Evolutionary conservation across 2,888 invertebrate genomes (phyloP).

Genomic region (Apamea epomidion): DNA sequence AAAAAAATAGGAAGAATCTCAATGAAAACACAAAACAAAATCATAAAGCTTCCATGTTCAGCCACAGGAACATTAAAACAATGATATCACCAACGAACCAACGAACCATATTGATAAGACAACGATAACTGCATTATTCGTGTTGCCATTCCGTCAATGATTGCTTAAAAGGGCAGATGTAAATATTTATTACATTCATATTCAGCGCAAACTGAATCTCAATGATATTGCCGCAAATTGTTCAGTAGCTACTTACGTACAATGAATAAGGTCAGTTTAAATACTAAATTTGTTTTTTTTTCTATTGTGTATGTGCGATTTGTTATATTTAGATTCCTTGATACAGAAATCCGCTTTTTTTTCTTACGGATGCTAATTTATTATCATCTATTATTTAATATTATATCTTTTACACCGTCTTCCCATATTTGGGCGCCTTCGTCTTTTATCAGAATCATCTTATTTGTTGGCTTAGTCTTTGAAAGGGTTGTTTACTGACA

Average conservation of each 20-base stretch:
- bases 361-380: not conserved
- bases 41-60: too few species aligned
- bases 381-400: not conserved
- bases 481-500: not conserved
- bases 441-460: not conserved
- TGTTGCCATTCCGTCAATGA: not conserved
- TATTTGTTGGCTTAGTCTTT: not conserved
- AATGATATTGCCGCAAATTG: slow-evolving; percentile 18
- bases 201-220: not conserved
- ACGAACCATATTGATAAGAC: slow-evolving; percentile 4
- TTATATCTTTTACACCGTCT: not conserved
- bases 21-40: not conserved
- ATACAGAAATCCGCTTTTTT: not conserved
- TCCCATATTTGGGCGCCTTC: not conserved
- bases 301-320: not conserved
- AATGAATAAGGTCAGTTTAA: not conserved
- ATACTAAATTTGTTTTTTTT: not conserved
- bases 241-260: not conserved
- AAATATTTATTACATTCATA: slow-evolving; percentile 12
- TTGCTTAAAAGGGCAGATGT: slow-evolving; percentile 11
- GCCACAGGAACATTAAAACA: not conserved
- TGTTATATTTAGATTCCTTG: not conserved
- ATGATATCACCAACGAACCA: not conserved
- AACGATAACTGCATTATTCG: not conserved
- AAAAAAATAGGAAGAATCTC: not conserved